These are phyloP conservation scores for Pandemis cinnamomeana DNA, from an alignment of 2,888 invertebrate species.

Conservation along the genomic window DNA sequence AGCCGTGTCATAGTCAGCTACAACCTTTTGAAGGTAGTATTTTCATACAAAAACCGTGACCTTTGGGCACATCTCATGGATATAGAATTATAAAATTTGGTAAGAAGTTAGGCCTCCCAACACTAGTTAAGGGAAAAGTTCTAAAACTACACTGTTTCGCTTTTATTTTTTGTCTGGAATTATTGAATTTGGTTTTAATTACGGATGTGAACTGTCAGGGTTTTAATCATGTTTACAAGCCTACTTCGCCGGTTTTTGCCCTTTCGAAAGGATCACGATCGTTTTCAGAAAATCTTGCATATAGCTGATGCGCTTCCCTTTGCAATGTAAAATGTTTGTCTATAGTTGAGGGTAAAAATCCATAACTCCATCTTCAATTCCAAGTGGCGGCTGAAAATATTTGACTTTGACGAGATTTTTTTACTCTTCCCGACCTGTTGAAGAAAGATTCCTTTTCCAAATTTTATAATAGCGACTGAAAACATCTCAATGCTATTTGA, in stretches of 20 bases:
- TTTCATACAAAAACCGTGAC: too few species aligned
- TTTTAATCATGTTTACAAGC: too few species aligned
- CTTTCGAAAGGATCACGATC: too few species aligned
- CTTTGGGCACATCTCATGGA: too few species aligned
- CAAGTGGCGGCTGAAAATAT: background rate
- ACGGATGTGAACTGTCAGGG: too few species aligned
- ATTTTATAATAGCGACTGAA: slow-evolving; percentile 45
- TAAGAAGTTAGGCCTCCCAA: too few species aligned
- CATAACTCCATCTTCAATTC: background rate
- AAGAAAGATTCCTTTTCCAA: slow-evolving; percentile 33
- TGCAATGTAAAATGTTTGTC: background rate
- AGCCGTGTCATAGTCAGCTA: background rate
- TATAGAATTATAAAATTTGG: too few species aligned
- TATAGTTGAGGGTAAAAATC: background rate
- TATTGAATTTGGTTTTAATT: too few species aligned
- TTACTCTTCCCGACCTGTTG: background rate
- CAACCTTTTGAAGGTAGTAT: background rate
- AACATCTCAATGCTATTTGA: slow-evolving; percentile 46
- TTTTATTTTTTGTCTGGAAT: too few species aligned
- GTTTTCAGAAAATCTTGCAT: background rate
- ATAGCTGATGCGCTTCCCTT: background rate
- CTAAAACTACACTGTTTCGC: too few species aligned
- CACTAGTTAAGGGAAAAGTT: too few species aligned
- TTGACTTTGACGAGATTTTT: slow-evolving; percentile 1
- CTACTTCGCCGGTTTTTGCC: too few species aligned